A percentile compares a stretch with the other conserved stretches of the same genome.
Evolutionary conservation across 2,797 vertebrate species (phyloP).

Genomic region (Oryzias dopingdopingensis): DNA sequence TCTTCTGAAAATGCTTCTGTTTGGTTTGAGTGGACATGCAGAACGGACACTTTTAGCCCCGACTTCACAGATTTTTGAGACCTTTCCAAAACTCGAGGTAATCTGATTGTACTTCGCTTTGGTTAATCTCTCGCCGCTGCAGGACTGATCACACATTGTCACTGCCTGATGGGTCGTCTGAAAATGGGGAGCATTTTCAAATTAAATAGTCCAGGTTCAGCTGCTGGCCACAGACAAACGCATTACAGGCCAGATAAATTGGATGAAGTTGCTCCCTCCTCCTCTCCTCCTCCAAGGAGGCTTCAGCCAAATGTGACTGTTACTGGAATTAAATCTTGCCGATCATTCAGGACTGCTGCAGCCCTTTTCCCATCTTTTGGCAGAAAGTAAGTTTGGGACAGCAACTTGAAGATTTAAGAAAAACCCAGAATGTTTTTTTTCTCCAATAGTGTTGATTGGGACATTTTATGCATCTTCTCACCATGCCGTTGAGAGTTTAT

Average conservation of each 20-base stretch:
- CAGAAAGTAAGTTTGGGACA: neutral
- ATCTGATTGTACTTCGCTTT: constrained; percentile 15
- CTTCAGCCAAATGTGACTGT: constrained; percentile 21
- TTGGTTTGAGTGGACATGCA: no score
- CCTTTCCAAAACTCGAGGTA: constrained; percentile 6
- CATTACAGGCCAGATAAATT: constrained; percentile 62
- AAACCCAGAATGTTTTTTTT: no score
- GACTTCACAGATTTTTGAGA: neutral
- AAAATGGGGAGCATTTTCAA: constrained; percentile 41
- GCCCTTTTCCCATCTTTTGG: neutral
- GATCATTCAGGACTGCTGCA: neutral
- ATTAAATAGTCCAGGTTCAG: constrained; percentile 28
- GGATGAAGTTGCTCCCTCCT: constrained; percentile 29
- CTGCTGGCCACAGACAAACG: constrained; percentile 44
- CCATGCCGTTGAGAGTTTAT: no score
- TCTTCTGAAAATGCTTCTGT: no score
- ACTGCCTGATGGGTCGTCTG: constrained; percentile 26
- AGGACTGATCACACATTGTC: constrained; percentile 27
- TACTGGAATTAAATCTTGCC: constrained; percentile 16
- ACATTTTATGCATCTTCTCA: no score
- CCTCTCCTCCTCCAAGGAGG: neutral
- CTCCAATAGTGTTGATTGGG: no score
- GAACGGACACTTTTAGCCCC: neutral
- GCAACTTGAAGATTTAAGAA: no score
- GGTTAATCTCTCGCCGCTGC: constrained; percentile 6